Evolutionary conservation across 2,797 vertebrate species (phyloP).

Genomic region (Sciaenops ocellatus): DNA sequence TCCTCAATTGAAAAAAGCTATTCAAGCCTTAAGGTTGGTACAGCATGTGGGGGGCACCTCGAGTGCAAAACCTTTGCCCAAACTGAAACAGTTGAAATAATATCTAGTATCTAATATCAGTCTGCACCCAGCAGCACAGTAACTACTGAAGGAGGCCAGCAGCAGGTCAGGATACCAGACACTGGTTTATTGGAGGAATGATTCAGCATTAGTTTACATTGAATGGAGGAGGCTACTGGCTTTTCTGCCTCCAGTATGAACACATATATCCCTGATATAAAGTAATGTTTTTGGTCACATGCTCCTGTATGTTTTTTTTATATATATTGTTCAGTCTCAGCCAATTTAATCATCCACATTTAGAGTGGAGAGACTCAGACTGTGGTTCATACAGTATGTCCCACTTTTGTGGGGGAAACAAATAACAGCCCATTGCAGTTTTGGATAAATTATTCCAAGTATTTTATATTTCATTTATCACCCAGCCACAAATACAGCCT

Average conservation of each 20-base stretch:
- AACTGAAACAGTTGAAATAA: conserved; percentile 2
- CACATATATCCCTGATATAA: too few relatives aligned
- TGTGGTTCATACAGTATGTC: background rate
- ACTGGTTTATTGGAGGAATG: background rate
- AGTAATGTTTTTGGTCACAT: background rate
- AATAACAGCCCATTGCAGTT: background rate
- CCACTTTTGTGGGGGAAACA: conserved; percentile 2
- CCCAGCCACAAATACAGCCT: background rate
- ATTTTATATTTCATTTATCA: background rate
- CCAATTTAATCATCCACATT: conserved; percentile 1
- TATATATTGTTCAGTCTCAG: background rate
- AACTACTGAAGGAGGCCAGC: background rate
- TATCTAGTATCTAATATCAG: background rate
- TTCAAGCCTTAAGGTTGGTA: background rate
- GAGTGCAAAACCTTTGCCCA: background rate
- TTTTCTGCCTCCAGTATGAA: background rate
- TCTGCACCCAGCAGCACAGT: background rate
- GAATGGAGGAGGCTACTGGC: background rate
- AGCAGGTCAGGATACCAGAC: background rate
- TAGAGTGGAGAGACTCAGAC: background rate
- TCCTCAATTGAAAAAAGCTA: background rate
- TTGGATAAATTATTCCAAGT: background rate
- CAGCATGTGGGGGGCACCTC: background rate
- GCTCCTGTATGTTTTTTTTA: background rate
- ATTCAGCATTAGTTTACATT: background rate